Conservation (phyloP, 1,140 invertebrate genomes). For the Meloidogyne hapla region DNA sequence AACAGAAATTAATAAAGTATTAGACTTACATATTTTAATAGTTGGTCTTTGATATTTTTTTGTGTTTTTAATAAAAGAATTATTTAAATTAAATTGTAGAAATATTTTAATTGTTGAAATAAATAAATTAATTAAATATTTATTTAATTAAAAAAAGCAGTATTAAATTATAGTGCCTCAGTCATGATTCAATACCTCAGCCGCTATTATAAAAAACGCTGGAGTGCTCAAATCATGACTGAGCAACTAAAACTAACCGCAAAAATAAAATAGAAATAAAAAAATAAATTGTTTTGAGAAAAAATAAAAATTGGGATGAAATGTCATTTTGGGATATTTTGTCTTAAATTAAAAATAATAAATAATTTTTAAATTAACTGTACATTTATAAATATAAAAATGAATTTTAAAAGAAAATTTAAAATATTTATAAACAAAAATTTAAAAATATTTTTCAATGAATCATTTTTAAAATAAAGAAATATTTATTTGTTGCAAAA, state of each 20-base stretch:
- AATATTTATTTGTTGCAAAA: too few relatives aligned
- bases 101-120: background rate
- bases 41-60: too few relatives aligned
- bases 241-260: constrained; percentile 11
- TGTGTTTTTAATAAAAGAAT: too few relatives aligned
- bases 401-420: too few relatives aligned
- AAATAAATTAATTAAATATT: background rate
- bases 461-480: too few relatives aligned
- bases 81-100: too few relatives aligned
- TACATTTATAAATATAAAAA: too few relatives aligned
- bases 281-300: background rate
- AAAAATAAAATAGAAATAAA: background rate
- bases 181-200: constrained; percentile 43
- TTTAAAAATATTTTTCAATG: background rate
- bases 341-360: background rate
- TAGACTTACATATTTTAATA: too few relatives aligned
- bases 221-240: constrained; percentile 35
- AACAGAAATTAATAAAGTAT: too few relatives aligned
- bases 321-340: background rate
- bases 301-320: background rate
- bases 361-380: too few relatives aligned
- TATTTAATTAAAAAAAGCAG: background rate
- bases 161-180: constrained; percentile 20
- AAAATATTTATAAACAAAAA: background rate
- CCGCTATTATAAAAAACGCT: constrained; percentile 23